These are phyloP conservation scores for Thecocarcelia acutangulata DNA, from an alignment of 2,888 invertebrate species.

Conservation along the genomic window DNA sequence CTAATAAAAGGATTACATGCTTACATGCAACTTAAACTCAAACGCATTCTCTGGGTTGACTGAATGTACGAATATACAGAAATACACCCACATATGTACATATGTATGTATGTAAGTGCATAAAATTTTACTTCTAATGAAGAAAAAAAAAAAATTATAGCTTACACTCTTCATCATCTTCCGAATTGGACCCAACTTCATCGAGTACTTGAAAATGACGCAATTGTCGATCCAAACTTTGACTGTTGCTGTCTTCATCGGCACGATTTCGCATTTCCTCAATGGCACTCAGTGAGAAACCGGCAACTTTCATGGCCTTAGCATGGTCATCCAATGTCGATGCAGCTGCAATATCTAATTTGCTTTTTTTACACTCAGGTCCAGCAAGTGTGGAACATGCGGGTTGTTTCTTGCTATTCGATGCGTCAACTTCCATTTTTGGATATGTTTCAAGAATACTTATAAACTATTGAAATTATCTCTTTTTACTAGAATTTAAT, in stretches of 20 bases:
- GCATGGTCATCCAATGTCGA: conserved; percentile 70
- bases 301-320: conserved; percentile 76
- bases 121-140: too few species aligned
- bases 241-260: conserved; percentile 75
- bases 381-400: background rate
- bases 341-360: conserved; percentile 25
- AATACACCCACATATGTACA: too few species aligned
- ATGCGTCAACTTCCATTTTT: conserved; percentile 21
- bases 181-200: conserved; percentile 83
- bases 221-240: conserved; percentile 80
- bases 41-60: too few species aligned
- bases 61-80: too few species aligned
- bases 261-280: conserved; percentile 77
- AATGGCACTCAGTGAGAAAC: conserved; percentile 79
- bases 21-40: too few species aligned
- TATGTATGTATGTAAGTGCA: too few species aligned
- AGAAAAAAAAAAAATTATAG: background rate
- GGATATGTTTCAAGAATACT: conserved; percentile 15
- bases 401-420: background rate
- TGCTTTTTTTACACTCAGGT: conserved; percentile 52
- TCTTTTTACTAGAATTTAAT: conserved; percentile 50
- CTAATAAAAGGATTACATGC: too few species aligned
- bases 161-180: conserved; percentile 76
- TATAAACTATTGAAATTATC: conserved; percentile 45
- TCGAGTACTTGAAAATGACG: conserved; percentile 86